Evolutionary conservation across 2,797 vertebrate species (phyloP).

Genomic region (Adelosebastes latens): DNA sequence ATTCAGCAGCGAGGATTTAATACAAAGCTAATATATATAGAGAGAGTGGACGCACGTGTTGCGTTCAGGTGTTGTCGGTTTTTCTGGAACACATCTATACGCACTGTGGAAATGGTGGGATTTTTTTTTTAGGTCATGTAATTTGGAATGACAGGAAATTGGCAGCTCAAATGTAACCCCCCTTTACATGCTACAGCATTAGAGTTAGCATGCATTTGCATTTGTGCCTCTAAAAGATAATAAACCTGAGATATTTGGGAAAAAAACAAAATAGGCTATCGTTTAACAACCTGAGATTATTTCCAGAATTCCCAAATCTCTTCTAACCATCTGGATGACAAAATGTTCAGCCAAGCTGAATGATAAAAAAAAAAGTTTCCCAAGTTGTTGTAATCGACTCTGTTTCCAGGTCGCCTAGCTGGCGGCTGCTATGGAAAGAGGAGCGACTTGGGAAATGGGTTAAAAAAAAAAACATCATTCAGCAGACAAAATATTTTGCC

Average conservation of each 20-base stretch:
- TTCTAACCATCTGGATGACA: background rate
- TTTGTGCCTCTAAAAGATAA: no score
- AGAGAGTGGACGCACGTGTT: background rate
- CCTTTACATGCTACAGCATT: background rate
- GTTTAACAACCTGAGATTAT: background rate
- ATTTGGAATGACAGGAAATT: background rate
- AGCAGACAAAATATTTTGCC: background rate
- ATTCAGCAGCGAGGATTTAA: background rate
- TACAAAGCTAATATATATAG: background rate
- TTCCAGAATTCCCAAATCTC: background rate
- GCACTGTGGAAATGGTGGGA: background rate
- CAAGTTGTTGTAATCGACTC: no score
- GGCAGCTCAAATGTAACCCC: background rate
- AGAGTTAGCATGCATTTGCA: background rate
- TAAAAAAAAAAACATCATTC: no score
- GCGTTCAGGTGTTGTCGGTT: conserved; percentile 31
- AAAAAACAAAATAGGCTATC: background rate
- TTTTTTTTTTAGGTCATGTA: background rate
- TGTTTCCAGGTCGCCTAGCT: background rate
- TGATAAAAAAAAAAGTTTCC: background rate
- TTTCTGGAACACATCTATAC: background rate
- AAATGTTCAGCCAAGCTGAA: background rate
- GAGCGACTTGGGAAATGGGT: background rate
- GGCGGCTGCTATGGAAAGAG: background rate
- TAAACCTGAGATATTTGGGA: no score